These are phyloP conservation scores for Stegodyphus mimosarum DNA, from an alignment of 1,140 invertebrate species.

Conservation along the genomic window DNA sequence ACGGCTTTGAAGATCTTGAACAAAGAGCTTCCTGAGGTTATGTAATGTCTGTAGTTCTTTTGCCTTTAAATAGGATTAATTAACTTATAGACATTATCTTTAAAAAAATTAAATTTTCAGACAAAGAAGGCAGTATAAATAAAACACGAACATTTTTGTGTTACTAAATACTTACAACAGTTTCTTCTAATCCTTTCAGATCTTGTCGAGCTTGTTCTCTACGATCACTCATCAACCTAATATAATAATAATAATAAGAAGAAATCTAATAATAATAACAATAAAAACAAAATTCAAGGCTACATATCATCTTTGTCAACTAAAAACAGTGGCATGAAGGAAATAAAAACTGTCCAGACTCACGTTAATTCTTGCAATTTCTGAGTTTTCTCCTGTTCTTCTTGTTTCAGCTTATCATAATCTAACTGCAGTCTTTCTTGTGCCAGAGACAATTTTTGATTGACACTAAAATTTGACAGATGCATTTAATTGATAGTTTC, in stretches of 20 bases:
- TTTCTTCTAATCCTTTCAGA: constrained; percentile 96
- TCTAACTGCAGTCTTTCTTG: constrained; percentile 94
- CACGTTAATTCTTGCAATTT: constrained; percentile 91
- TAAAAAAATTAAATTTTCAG: too few species aligned
- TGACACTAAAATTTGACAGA: constrained; percentile 70
- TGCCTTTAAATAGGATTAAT: constrained; percentile 68
- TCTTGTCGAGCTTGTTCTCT: constrained; percentile 97
- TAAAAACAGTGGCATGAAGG: background rate
- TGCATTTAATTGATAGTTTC: too few species aligned
- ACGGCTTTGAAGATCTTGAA: constrained; percentile 93
- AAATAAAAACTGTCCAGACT: background rate
- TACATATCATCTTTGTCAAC: background rate
- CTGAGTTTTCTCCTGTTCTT: constrained; percentile 93
- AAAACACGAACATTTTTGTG: background rate
- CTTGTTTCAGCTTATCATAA: constrained; percentile 93
- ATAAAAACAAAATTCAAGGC: background rate
- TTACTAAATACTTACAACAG: constrained; percentile 73
- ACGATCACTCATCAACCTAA: constrained; percentile 81
- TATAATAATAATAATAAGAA: background rate
- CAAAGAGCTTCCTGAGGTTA: constrained; percentile 96
- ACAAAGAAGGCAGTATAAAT: too few species aligned
- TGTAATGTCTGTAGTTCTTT: constrained; percentile 98
- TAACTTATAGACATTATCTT: too few species aligned
- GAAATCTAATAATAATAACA: background rate
- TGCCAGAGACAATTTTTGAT: constrained; percentile 92